Percentiles rank a stretch among this genome's conserved stretches.
Evolutionary conservation across 2,113 vertebrate species (phyloP).

Genomic region (Nannospalax galili): DNA sequence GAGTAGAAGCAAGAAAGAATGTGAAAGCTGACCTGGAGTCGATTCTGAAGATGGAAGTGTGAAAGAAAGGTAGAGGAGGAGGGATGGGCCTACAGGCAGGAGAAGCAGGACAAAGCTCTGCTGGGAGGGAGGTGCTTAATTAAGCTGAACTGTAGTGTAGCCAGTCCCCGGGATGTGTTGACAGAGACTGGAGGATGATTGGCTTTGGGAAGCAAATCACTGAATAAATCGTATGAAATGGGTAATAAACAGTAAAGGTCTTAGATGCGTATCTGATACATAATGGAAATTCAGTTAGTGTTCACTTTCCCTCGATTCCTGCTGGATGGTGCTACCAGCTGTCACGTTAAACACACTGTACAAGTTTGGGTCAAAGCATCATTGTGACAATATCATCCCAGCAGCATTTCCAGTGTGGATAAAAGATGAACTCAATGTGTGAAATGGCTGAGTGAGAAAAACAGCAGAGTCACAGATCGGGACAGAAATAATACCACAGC

Average conservation of each 20-base stretch:
- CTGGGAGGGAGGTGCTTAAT: neutral
- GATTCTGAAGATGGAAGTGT: neutral
- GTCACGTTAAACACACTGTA: neutral
- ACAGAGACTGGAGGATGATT: neutral
- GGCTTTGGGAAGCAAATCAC: neutral
- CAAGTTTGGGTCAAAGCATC: neutral
- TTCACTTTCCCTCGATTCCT: slow-evolving; percentile 18
- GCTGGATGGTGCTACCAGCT: slow-evolving; percentile 37
- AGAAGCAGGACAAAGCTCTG: neutral
- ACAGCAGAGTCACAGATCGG: neutral
- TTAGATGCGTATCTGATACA: neutral
- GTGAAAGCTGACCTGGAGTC: neutral
- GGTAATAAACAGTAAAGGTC: neutral
- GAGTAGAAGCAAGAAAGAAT: neutral
- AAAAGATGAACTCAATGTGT: slow-evolving; percentile 44
- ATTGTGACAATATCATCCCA: neutral
- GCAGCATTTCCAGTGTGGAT: slow-evolving; percentile 9
- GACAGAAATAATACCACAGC: slow-evolving; percentile 26
- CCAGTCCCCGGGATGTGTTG: slow-evolving; percentile 16
- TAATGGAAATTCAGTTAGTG: slow-evolving; percentile 41
- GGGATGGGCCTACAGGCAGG: neutral
- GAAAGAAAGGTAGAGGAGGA: neutral
- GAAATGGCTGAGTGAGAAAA: slow-evolving; percentile 56
- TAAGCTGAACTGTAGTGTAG: neutral
- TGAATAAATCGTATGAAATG: slow-evolving; percentile 20